phyloP scores from a whole-genome alignment of 2,113 vertebrate species.

The Spilogale gracilis region DNA sequence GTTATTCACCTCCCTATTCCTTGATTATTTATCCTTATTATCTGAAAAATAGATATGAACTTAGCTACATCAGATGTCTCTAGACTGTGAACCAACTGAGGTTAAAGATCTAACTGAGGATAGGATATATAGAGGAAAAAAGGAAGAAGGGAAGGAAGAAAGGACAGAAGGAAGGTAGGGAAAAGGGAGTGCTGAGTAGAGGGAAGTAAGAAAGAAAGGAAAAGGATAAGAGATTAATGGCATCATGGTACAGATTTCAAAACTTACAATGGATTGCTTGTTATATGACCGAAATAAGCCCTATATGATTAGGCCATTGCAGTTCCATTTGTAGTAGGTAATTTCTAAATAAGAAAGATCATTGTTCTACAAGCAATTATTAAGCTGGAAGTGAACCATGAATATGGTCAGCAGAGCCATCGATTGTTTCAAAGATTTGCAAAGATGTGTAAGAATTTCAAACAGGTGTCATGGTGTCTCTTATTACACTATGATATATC shows the following conservation, averaged over 20 bases:
- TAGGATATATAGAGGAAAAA: background rate
- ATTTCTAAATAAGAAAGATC: background rate
- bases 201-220: background rate
- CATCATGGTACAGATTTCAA: background rate
- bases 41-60: background rate
- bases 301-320: background rate
- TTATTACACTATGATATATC: background rate
- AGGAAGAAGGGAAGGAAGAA: background rate
- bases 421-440: background rate
- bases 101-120: background rate
- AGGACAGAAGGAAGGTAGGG: background rate
- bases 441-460: background rate
- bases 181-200: background rate
- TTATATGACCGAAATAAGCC: background rate
- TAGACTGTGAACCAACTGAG: background rate
- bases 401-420: background rate
- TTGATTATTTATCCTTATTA: background rate
- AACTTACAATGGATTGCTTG: background rate
- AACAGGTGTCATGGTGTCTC: background rate
- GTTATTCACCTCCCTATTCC: background rate
- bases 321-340: background rate
- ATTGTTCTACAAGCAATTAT: background rate
- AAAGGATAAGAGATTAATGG: background rate
- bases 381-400: background rate
- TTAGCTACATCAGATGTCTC: background rate